Evolutionary conservation across 2,797 vertebrate species (phyloP).

Genomic region (Helicolenus hilgendorfi): DNA sequence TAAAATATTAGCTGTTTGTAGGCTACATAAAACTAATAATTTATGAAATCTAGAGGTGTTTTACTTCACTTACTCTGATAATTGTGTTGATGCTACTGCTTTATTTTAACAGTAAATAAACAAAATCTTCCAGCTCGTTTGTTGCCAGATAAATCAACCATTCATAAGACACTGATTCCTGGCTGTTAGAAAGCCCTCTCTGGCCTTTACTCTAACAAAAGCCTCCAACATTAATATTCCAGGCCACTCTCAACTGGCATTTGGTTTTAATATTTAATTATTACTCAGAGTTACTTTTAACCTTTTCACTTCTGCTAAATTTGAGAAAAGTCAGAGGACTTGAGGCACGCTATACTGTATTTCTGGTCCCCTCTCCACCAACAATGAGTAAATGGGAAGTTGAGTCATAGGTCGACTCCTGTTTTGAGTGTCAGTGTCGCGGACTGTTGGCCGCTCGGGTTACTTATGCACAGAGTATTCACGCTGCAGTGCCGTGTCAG

Average conservation of each 20-base stretch:
- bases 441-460: constrained; percentile 10
- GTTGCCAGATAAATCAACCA: neutral
- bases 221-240: neutral
- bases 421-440: constrained; percentile 22
- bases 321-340: neutral
- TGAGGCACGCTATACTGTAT: neutral
- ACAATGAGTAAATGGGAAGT: neutral
- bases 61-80: neutral
- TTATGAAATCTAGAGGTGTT: neutral
- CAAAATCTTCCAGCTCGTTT: neutral
- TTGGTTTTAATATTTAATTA: neutral
- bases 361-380: neutral
- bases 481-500: constrained; percentile 1
- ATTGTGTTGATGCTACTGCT: neutral
- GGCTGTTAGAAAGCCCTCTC: neutral
- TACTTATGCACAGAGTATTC: constrained; percentile 20
- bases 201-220: neutral
- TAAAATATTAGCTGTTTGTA: neutral
- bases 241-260: neutral
- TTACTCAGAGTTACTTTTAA: neutral
- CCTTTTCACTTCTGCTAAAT: neutral
- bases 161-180: neutral
- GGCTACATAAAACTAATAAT: neutral
- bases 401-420: constrained; percentile 20
- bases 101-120: neutral